Evolutionary conservation across 2,797 vertebrate genomes (phyloP), one percentile per base, ranked within the genome.

Genomic region (Smutsia temminckii): DNA sequence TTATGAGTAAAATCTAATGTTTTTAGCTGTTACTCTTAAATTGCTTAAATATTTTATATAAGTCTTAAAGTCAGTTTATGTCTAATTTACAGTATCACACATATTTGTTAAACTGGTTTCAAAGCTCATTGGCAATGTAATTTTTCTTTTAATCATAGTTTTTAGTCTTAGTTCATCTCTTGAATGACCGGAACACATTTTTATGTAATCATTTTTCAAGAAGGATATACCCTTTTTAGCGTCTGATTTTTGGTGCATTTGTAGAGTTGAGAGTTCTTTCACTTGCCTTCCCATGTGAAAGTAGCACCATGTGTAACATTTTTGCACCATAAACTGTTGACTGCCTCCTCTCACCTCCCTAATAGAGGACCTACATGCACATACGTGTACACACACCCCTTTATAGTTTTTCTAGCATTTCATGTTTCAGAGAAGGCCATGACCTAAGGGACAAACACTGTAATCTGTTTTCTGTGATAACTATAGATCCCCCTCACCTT

Each of bases 111-210:
- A 93, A 83, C 32, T 77, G 61, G 37, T 75, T 75, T 89, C 61
- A 61, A 8, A 84, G 71, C 37, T 84, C 11, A 71, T 57, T 84
- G 53, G 13, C 64, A 61, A 20, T 49, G 14, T 71, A 10, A 59
- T 29, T 80, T 63, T 32, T 46, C 34, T 69, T 85, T 71, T 14
- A n/a, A 20, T 81, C 40, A 46, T 8, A 25, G 8, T 32, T 89
- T 93, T 71, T 84, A 32, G 66, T 92, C 64, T 77, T 74, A 55
- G 84, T 78, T 80, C n/a, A 46, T 72, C 64, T 85, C 59, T 95
- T 74, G 25, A 64, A 42, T 59, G 91, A 83, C 32, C 59, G 14
- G 32, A 74, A 59, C 61, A 68, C 25, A 74, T 79, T 95, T 87
- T 83, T 74, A 51, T 68, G 25, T 85, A 81, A 89, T 87, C 83